Evolutionary conservation across 2,113 vertebrate species (phyloP).

Genomic region (Tragulus kanchil): DNA sequence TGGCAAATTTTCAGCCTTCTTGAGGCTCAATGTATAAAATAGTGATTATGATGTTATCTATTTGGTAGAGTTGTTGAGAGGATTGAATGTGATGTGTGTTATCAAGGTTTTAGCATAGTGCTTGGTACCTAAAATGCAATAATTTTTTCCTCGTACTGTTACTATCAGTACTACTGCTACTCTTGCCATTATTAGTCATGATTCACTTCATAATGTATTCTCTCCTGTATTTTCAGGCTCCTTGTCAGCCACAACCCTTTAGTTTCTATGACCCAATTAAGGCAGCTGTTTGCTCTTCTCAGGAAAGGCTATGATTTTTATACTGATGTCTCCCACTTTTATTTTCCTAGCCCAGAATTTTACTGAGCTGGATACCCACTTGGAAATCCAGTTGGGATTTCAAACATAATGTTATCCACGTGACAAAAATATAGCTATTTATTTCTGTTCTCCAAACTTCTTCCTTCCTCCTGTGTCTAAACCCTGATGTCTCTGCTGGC

Average conservation of each 20-base stretch:
- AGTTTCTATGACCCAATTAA: constrained; percentile 12
- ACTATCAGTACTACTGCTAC: neutral
- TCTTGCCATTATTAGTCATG: neutral
- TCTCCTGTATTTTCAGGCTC: neutral
- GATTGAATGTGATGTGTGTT: neutral
- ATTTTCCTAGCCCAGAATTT: constrained; percentile 38
- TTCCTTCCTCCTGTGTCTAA: neutral
- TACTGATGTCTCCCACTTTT: neutral
- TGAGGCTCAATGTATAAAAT: constrained; percentile 5
- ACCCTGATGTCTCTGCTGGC: neutral
- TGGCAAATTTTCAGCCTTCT: constrained; percentile 1
- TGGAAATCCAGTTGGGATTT: constrained; percentile 21
- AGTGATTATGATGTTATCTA: neutral
- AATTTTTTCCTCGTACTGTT: neutral
- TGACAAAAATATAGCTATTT: neutral
- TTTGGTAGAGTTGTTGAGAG: neutral
- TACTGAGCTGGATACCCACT: constrained; percentile 3
- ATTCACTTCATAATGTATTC: neutral
- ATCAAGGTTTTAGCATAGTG: neutral
- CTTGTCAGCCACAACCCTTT: constrained; percentile 3
- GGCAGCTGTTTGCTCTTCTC: neutral
- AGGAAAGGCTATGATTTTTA: constrained; percentile 16
- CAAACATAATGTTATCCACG: neutral
- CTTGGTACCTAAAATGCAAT: neutral
- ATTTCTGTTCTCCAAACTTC: neutral